Percentiles rank a stretch among this genome's conserved stretches.
phyloP scores from a whole-genome alignment of 2,113 vertebrate species.

The Athene noctua region DNA sequence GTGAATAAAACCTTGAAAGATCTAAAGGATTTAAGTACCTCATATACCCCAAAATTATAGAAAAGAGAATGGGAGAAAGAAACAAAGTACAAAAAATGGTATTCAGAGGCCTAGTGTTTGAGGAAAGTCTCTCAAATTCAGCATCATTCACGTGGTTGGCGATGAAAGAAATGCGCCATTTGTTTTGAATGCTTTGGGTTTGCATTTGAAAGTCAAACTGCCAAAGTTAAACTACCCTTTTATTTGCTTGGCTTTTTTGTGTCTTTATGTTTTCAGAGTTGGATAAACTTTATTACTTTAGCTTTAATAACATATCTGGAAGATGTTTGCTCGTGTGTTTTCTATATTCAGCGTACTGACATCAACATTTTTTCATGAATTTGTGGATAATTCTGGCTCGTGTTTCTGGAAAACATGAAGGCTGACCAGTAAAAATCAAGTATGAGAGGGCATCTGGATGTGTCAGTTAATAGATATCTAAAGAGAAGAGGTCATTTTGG shows the following conservation, averaged over 20 bases:
- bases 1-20: background rate
- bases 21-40: background rate
- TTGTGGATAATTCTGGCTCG: background rate
- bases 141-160: background rate
- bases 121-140: background rate
- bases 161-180: constrained; percentile 9
- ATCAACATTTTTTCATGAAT: background rate
- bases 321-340: background rate
- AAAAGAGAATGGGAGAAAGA: background rate
- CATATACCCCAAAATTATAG: background rate
- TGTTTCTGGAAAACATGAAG: background rate
- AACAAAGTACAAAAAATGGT: background rate
- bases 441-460: background rate
- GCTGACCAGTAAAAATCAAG: background rate
- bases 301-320: background rate
- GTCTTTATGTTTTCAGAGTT: background rate
- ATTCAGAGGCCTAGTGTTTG: background rate
- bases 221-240: background rate
- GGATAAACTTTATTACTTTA: background rate
- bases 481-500: background rate
- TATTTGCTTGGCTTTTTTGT: background rate
- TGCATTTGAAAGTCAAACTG: background rate
- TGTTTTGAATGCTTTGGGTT: background rate
- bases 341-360: background rate
- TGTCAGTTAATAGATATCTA: background rate